Evolutionary conservation across 2,797 vertebrate species (phyloP), one percentile per base, ranked within the genome.

Genomic region (Sebastes reedi): DNA sequence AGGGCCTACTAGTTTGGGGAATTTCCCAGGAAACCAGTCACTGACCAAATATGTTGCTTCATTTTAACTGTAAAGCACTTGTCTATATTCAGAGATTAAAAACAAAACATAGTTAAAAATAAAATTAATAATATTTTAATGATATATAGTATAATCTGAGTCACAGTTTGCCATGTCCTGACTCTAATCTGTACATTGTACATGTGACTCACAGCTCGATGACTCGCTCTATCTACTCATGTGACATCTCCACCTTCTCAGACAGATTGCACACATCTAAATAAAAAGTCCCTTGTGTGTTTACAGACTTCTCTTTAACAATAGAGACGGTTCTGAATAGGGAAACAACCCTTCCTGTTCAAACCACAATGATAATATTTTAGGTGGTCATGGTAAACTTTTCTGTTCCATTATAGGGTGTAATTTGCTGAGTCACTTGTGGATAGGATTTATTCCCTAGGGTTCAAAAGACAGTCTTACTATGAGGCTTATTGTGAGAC

Each of bases 201-300:
- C 24, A 42, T 50, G 12, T 27, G 64, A 61, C 4, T 70, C 54
- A 54, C 65, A 9, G 12, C 66, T 69, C 9, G 3, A 9, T 78
- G 72, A 89, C 20, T 86, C 67, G 79, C 27, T 65, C 14, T 1
- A 0, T 22, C 29, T 12, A 13, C 10, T 69, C 82, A 77, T 84
- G 69, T 87, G 87, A 79, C 27, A 75, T 13, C 16, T 10, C 20
- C 5, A 11, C 14, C 9, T 25, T 0, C 30, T 65, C 18, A 50
- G 25, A 36, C 24, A 72, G 29, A 25, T 3, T 20, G 7, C 3
- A 8, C 10, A 1, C 2, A 39, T 56, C 10, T 24, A 8, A 64
- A 70, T 18, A 8, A 59, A 67, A 75, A 52, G 6, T 74, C n/a
- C 36, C 3, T 24, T 0, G 0, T 54, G 10, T 42, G 12, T 34